Evolutionary conservation across 2,888 invertebrate genomes (phyloP).

Genomic region (Lamproptera curius): DNA sequence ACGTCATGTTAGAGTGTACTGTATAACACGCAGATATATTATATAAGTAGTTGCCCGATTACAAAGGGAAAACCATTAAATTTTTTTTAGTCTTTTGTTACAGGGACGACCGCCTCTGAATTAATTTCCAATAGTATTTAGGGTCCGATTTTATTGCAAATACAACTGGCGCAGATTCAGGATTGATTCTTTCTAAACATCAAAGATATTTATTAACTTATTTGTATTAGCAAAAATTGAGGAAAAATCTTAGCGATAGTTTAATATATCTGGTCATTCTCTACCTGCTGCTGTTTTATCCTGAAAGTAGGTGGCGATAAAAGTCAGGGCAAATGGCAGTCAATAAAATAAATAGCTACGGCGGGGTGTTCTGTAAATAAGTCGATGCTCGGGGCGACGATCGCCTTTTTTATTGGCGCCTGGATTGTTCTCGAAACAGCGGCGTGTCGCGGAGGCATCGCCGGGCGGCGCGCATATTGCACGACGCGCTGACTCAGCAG

Average conservation of each 20-base stretch:
- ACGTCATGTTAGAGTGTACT: too few species aligned
- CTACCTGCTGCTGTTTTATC: conserved; percentile 71
- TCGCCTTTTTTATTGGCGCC: conserved; percentile 79
- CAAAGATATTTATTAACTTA: too few species aligned
- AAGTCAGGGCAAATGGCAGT: conserved; percentile 76
- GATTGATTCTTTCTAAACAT: too few species aligned
- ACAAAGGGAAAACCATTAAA: too few species aligned
- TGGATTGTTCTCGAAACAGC: conserved; percentile 77
- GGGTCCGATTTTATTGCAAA: conserved; percentile 17
- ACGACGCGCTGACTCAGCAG: conserved; percentile 61
- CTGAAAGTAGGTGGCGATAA: conserved; percentile 72
- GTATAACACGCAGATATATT: too few species aligned
- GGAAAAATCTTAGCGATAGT: conserved; percentile 2
- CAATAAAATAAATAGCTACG: conserved; percentile 73
- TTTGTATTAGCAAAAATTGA: not conserved
- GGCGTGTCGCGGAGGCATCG: conserved; percentile 45
- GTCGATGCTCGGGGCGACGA: conserved; percentile 72
- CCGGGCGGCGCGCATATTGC: conserved; percentile 54
- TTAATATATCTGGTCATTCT: conserved; percentile 34
- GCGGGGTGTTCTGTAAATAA: conserved; percentile 73
- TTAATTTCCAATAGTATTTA: not conserved
- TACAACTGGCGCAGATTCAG: conserved; percentile 21
- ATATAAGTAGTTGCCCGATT: too few species aligned
- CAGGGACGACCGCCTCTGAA: too few species aligned
- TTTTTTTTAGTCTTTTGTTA: too few species aligned